A percentile compares a stretch with the other conserved stretches of the same genome.
Evolutionary conservation across 2,888 invertebrate genomes (phyloP).

Genomic region (Harpagoxenus sublaevis): DNA sequence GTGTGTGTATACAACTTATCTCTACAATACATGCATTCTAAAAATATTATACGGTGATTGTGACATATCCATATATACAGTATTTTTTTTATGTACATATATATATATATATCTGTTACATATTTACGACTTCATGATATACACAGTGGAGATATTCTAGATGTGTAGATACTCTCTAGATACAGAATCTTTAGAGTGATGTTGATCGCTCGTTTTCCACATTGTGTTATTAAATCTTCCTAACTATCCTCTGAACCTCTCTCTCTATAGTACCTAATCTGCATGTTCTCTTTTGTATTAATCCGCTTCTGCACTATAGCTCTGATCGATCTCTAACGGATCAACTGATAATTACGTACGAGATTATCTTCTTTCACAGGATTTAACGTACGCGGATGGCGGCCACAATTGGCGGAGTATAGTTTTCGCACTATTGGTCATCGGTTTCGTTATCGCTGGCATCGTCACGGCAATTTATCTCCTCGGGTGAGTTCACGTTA

Average conservation of each 20-base stretch:
- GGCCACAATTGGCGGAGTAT: constrained; percentile 97
- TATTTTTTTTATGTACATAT: background rate
- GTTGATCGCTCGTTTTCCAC: constrained; percentile 16
- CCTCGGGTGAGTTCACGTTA: constrained; percentile 89
- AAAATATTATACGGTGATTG: background rate
- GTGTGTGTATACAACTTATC: background rate
- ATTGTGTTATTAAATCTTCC: constrained; percentile 8
- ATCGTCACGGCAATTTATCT: constrained; percentile 96
- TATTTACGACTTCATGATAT: background rate
- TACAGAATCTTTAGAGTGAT: background rate
- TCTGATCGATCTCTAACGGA: background rate
- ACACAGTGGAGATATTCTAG: background rate
- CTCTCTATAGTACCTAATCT: constrained; percentile 39
- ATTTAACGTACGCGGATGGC: constrained; percentile 92
- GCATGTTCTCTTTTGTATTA: constrained; percentile 61
- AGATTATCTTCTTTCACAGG: constrained; percentile 87
- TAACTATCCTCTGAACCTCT: constrained; percentile 23
- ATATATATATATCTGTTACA: background rate
- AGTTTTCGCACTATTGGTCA: constrained; percentile 94
- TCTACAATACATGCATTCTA: background rate
- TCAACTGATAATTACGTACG: constrained; percentile 62
- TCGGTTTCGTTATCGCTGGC: constrained; percentile 94
- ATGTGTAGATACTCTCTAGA: constrained; percentile 8
- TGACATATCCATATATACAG: background rate
- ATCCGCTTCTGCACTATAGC: constrained; percentile 67